phyloP scores from a whole-genome alignment of 2,797 vertebrate genomes.

The Poecilia wingei region DNA sequence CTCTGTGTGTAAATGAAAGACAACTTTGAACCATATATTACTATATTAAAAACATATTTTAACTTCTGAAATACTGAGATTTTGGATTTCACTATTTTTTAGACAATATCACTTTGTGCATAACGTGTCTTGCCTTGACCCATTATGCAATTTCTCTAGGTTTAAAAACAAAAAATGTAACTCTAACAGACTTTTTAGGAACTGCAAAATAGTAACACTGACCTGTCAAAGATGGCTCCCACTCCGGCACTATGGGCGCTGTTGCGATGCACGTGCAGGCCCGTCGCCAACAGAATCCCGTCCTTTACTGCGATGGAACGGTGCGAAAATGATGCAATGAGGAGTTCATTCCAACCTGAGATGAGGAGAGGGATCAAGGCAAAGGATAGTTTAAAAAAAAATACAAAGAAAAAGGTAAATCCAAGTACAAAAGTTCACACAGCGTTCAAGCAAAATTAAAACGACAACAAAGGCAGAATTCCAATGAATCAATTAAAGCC shows the following conservation, averaged over 20 bases:
- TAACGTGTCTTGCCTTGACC: not conserved
- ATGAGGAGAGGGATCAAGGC: slow-evolving; percentile 22
- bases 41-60: not conserved
- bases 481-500: slow-evolving; percentile 71
- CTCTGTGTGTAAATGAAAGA: not conserved
- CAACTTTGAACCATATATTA: not conserved
- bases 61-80: not conserved
- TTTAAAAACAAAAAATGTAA: not conserved
- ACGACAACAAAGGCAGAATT: slow-evolving; percentile 66
- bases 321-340: slow-evolving; percentile 98
- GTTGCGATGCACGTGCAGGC: slow-evolving; percentile 95
- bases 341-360: slow-evolving; percentile 96
- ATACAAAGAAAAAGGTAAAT: slow-evolving; percentile 27
- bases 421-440: slow-evolving; percentile 67
- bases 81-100: not conserved
- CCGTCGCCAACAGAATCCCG: slow-evolving; percentile 94
- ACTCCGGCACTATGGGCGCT: slow-evolving; percentile 98
- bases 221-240: slow-evolving; percentile 99
- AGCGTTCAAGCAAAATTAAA: slow-evolving; percentile 64
- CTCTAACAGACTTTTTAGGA: not conserved
- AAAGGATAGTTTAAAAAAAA: slow-evolving; percentile 24
- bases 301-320: slow-evolving; percentile 96
- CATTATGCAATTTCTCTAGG: not conserved
- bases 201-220: not conserved
- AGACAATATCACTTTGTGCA: not conserved